These are phyloP conservation scores for Drosophila barbarae DNA, from an alignment of 2,888 invertebrate species.

Conservation along the genomic window DNA sequence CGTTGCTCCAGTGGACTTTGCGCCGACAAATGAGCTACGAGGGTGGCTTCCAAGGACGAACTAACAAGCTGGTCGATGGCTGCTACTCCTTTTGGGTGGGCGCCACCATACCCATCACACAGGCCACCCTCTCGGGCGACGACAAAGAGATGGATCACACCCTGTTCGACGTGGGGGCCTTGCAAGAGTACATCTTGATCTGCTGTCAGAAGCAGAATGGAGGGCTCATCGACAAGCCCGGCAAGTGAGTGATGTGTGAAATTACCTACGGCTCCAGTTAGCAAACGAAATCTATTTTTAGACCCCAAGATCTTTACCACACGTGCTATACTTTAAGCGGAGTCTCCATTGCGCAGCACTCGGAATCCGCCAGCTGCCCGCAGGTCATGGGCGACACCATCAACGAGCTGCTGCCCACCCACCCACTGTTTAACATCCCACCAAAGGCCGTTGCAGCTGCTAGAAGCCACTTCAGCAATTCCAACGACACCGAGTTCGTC, in stretches of 20 bases:
- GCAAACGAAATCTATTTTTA: conserved; percentile 74
- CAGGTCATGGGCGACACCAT: conserved; percentile 84
- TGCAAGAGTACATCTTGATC: conserved; percentile 96
- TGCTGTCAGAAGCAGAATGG: conserved; percentile 94
- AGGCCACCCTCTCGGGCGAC: conserved; percentile 83
- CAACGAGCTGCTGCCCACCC: conserved; percentile 88
- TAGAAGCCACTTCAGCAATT: conserved; percentile 78
- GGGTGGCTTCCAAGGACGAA: conserved; percentile 98
- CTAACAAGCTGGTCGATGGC: conserved; percentile 98
- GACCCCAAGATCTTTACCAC: conserved; percentile 95
- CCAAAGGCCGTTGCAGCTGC: conserved; percentile 83
- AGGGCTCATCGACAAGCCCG: conserved; percentile 97
- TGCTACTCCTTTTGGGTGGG: conserved; percentile 99
- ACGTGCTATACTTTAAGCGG: conserved; percentile 98
- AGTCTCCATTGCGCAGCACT: conserved; percentile 93
- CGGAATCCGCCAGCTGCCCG: conserved; percentile 79
- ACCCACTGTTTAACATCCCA: conserved; percentile 91
- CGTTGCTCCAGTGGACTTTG: conserved; percentile 91
- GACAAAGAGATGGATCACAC: conserved; percentile 66
- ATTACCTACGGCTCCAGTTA: not conserved
- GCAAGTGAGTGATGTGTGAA: conserved; percentile 85
- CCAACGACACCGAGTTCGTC: conserved; percentile 22
- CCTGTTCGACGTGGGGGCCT: conserved; percentile 90
- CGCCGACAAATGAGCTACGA: conserved; percentile 95
- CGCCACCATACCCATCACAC: conserved; percentile 92